Percentiles rank a stretch among this genome's conserved stretches.
Conservation (phyloP, 2,888 invertebrate species). For the Cryptophagus acutangulus region DNA sequence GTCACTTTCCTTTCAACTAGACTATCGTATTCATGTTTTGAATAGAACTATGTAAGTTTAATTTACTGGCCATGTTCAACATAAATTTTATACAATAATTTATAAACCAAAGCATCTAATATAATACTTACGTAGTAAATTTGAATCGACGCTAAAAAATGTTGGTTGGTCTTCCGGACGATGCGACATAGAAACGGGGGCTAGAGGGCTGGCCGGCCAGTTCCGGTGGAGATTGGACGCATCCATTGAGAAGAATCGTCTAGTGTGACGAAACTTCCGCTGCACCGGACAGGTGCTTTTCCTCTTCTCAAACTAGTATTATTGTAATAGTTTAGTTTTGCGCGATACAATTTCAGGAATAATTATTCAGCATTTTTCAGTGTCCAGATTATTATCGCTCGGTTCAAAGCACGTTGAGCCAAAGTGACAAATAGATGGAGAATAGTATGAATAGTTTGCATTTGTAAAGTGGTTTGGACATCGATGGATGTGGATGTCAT, state of each 20-base stretch:
- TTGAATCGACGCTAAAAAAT: no score
- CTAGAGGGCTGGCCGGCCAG: constrained; percentile 35
- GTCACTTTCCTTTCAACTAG: constrained; percentile 34
- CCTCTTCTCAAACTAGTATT: constrained; percentile 34
- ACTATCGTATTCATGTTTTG: constrained; percentile 29
- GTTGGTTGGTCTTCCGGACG: constrained; percentile 36
- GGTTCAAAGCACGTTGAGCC: constrained; percentile 32
- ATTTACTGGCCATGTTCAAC: constrained; percentile 27
- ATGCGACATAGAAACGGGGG: constrained; percentile 26
- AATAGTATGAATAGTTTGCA: constrained; percentile 37
- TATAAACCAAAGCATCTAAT: constrained; percentile 5
- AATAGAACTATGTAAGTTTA: constrained; percentile 25
- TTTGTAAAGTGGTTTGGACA: constrained; percentile 35
- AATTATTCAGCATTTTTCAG: no score
- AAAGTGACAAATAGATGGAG: constrained; percentile 39
- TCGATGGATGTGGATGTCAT: constrained; percentile 38
- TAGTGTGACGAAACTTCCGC: constrained; percentile 44
- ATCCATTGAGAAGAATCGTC: constrained; percentile 43
- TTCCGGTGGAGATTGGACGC: constrained; percentile 44
- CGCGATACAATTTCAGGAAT: no score
- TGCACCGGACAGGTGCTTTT: constrained; percentile 37
- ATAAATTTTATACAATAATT: constrained; percentile 24
- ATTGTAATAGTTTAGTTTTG: no score
- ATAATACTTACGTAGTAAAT: no score
- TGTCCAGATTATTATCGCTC: no score